A percentile compares a stretch with the other conserved stretches of the same genome.
phyloP scores from a whole-genome alignment of 2,888 invertebrate genomes.

The Himalopsyche tibetana region DNA sequence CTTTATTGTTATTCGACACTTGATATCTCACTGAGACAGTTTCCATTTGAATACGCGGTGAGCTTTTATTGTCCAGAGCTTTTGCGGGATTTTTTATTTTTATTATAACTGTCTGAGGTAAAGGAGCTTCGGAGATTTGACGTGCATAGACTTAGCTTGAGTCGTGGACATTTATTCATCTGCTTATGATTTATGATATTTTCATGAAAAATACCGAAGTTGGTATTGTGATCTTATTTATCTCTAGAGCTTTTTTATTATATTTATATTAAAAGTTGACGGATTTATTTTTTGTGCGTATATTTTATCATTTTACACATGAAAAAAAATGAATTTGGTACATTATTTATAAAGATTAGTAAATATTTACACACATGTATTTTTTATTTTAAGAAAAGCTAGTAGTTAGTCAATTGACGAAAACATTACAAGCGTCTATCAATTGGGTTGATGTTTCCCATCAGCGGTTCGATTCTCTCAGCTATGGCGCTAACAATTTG shows the following conservation, averaged over 20 bases:
- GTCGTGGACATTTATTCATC: conserved; percentile 36
- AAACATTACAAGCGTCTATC: no score
- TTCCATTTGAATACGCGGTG: conserved; percentile 52
- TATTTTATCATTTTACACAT: no score
- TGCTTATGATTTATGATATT: conserved; percentile 22
- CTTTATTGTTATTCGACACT: conserved; percentile 14
- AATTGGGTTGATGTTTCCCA: no score
- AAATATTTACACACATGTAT: no score
- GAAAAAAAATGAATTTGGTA: no score
- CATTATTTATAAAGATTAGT: no score
- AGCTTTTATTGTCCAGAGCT: conserved; percentile 51
- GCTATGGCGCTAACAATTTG: no score
- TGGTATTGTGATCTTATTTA: background rate
- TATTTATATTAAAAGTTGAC: background rate
- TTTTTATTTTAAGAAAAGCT: no score
- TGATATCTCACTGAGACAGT: conserved; percentile 48
- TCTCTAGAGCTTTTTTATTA: background rate
- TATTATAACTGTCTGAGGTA: conserved; percentile 35
- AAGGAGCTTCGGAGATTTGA: background rate
- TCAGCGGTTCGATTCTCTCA: no score
- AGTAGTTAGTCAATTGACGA: no score
- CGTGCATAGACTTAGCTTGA: conserved; percentile 22
- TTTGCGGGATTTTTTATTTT: conserved; percentile 40
- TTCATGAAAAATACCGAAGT: background rate
- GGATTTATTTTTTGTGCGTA: background rate